Conservation (phyloP, 1,140 invertebrate genomes). For the Caenorhabditis elegans region DNA sequence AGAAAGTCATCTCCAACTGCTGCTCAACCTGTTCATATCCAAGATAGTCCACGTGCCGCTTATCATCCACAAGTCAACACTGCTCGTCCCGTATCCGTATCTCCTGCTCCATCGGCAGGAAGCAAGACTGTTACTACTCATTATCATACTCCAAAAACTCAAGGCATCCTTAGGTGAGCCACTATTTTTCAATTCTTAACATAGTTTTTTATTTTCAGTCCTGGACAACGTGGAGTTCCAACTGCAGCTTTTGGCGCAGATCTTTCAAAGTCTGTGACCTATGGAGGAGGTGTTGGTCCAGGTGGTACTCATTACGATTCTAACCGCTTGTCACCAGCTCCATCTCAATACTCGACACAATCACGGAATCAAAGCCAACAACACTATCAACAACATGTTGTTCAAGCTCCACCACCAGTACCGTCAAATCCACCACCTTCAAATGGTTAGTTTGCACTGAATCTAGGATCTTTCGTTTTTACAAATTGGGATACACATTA, state of each 20-base stretch:
- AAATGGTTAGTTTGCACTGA: neutral
- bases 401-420: slow-evolving; percentile 15
- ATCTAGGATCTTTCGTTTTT: neutral
- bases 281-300: slow-evolving; percentile 1
- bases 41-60: slow-evolving; percentile 43
- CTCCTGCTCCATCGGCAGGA: neutral
- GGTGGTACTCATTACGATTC: slow-evolving; percentile 15
- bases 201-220: slow-evolving; percentile 11
- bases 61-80: slow-evolving; percentile 49
- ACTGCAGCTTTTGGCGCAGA: neutral
- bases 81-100: neutral
- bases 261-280: neutral
- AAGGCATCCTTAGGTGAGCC: slow-evolving; percentile 34
- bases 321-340: neutral
- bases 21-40: slow-evolving; percentile 17
- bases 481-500: neutral
- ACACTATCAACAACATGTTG: neutral
- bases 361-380: neutral
- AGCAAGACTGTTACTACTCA: slow-evolving; percentile 8
- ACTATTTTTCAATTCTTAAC: no score
- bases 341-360: neutral
- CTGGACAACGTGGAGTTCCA: slow-evolving; percentile 34
- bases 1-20: slow-evolving; percentile 37
- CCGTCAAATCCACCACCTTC: slow-evolving; percentile 14
- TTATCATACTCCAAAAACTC: slow-evolving; percentile 35